Conservation (phyloP, 2,113 vertebrate species). For the Bothrops jararaca region DNA sequence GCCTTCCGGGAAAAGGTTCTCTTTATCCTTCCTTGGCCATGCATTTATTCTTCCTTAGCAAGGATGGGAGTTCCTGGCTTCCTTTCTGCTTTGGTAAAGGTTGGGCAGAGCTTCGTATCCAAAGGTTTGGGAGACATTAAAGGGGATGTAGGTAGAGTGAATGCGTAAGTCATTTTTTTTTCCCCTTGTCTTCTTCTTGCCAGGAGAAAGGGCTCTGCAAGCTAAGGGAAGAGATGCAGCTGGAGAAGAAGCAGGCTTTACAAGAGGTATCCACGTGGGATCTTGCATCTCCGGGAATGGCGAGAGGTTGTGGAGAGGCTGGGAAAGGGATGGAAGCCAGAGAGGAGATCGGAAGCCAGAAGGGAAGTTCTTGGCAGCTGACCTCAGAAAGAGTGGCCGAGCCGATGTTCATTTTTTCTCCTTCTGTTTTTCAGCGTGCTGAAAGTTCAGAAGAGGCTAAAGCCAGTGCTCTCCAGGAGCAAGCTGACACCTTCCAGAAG, state of each 20-base stretch:
- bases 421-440: conserved; percentile 33
- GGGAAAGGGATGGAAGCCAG: background rate
- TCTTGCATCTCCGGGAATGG: background rate
- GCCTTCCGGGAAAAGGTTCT: conserved; percentile 40
- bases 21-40: background rate
- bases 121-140: background rate
- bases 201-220: conserved; percentile 21
- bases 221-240: conserved; percentile 27
- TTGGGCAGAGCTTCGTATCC: background rate
- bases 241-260: conserved; percentile 14
- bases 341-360: background rate
- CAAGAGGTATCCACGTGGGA: conserved; percentile 12
- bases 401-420: no score
- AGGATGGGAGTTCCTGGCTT: background rate
- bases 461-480: conserved; percentile 54
- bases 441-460: conserved; percentile 55
- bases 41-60: background rate
- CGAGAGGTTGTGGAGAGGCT: background rate
- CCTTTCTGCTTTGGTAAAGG: background rate
- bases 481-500: conserved; percentile 48
- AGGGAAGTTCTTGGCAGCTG: no score
- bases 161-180: background rate
- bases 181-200: background rate
- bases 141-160: no score
- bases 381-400: no score